Percentiles rank a stretch among this genome's conserved stretches.
Evolutionary conservation across 2,113 vertebrate genomes (phyloP).

Genomic region (Mobula birostris): DNA sequence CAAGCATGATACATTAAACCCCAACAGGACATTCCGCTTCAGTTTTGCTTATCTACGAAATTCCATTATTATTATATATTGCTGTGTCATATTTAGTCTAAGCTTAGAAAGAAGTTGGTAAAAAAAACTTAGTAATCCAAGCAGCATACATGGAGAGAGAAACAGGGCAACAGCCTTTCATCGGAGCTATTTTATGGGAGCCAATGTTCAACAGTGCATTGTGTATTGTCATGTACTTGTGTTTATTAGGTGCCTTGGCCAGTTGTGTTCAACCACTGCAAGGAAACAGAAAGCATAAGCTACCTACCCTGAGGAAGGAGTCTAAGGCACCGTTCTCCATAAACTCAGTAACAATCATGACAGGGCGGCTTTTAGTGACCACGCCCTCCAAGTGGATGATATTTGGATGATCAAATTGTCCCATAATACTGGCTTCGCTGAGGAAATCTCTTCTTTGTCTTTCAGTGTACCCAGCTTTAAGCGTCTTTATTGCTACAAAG

Average conservation of each 20-base stretch:
- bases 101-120: background rate
- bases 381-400: conserved; percentile 95
- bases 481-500: conserved; percentile 94
- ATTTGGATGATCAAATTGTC: conserved; percentile 97
- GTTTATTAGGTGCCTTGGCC: background rate
- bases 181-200: no score
- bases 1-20: background rate
- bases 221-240: background rate
- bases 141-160: no score
- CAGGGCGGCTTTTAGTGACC: conserved; percentile 93
- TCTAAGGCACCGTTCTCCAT: conserved; percentile 97
- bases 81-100: background rate
- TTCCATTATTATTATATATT: background rate
- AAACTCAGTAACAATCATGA: conserved; percentile 98
- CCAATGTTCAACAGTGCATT: background rate
- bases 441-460: conserved; percentile 91
- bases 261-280: background rate
- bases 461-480: conserved; percentile 95
- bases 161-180: no score
- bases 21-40: background rate
- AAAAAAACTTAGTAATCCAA: no score
- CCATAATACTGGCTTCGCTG: conserved; percentile 96
- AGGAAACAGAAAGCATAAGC: background rate
- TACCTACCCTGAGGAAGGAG: conserved; percentile 86
- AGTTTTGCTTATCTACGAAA: background rate